phyloP scores from a whole-genome alignment of 2,888 invertebrate species.

The Thymelicus sylvestris region DNA sequence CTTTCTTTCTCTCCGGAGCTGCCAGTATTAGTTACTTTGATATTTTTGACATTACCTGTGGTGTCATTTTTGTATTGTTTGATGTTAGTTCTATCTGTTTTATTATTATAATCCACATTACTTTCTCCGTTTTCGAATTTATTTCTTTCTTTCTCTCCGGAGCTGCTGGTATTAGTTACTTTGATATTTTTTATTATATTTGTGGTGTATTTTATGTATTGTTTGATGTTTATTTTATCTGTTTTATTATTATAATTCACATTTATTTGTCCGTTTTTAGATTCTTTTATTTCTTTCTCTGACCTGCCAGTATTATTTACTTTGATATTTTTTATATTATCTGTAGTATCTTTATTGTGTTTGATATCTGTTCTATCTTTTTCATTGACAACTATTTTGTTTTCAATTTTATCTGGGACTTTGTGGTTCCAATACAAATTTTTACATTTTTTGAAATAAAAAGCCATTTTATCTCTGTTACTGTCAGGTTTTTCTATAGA shows the following conservation, averaged over 20 bases:
- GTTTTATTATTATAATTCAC: conserved; percentile 29
- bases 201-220: background rate
- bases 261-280: conserved; percentile 17
- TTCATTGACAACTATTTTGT: conserved; percentile 40
- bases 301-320: background rate
- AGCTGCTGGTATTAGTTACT: background rate
- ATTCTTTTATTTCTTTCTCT: background rate
- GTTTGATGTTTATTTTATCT: too few species aligned
- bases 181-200: background rate
- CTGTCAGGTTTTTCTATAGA: conserved; percentile 27
- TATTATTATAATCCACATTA: conserved; percentile 34
- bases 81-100: too few species aligned
- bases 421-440: conserved; percentile 38
- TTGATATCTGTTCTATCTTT: conserved; percentile 33
- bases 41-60: background rate
- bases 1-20: background rate
- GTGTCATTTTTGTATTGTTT: too few species aligned
- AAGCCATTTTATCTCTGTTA: conserved; percentile 42
- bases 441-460: conserved; percentile 53
- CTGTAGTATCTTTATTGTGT: background rate
- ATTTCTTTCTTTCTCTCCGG: background rate
- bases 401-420: conserved; percentile 36
- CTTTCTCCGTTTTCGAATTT: background rate
- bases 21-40: background rate
- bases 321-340: background rate